Evolutionary conservation across 2,113 vertebrate genomes (phyloP).

Genomic region (Heptranchias perlo): DNA sequence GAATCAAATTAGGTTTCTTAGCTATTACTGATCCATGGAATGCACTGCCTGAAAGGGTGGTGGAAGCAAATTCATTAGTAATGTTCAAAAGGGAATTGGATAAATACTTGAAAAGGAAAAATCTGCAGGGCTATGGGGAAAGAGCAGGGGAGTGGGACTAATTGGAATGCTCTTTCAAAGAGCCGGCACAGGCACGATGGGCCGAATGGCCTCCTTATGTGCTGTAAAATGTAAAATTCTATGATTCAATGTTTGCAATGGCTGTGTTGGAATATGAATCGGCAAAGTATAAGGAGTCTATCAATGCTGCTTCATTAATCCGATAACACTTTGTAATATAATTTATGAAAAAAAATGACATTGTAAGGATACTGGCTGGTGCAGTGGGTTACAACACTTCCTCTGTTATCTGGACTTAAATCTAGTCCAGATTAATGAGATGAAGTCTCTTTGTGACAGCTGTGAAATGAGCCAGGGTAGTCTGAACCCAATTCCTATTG

Average conservation of each 20-base stretch:
- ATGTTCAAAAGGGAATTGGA: not conserved
- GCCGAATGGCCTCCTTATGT: not conserved
- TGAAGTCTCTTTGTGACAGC: not conserved
- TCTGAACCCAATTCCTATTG: not conserved
- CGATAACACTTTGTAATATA: not conserved
- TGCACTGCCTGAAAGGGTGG: not conserved
- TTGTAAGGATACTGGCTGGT: not conserved
- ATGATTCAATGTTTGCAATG: not conserved
- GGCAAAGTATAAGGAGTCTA: not conserved
- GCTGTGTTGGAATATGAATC: not conserved
- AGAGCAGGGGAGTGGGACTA: not conserved
- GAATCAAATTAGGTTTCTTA: not conserved
- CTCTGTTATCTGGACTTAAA: not conserved
- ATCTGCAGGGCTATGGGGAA: not conserved
- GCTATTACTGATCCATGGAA: not conserved
- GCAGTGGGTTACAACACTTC: not conserved
- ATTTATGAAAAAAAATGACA: not conserved
- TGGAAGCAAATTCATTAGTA: too few relatives aligned
- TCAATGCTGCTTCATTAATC: not conserved
- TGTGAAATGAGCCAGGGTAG: not conserved
- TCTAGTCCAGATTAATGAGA: not conserved
- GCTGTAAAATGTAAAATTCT: not conserved
- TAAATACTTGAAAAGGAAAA: not conserved
- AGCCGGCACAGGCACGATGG: not conserved
- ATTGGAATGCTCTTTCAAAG: not conserved